Evolutionary conservation across 2,797 vertebrate genomes (phyloP), one percentile per base, ranked within the genome.

Genomic region (Poliocrania exsul): DNA sequence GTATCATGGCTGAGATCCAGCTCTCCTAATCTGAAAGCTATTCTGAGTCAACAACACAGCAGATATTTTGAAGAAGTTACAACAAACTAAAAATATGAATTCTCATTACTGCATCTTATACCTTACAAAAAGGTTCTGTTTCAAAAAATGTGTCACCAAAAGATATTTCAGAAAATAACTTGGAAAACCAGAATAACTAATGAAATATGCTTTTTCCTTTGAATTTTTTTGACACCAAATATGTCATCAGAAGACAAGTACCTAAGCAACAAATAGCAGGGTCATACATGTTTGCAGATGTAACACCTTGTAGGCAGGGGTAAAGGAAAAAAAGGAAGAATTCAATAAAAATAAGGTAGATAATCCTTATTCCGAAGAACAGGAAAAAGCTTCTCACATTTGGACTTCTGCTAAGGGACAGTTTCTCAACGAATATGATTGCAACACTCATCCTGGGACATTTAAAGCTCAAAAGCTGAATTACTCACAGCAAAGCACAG

Each of bases 1-100:
- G 47, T 44, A 71, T 15, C 42, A 37, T 71, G 72, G 81, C 83
- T 53, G 42, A 90, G 66, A 88, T 90, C 75, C 90, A 92, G 67
- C 40, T 91, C 54, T 96, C 16, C 86, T 85, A 37, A 51, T 87
- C 33, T 67, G 49, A 89, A 84, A 93, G 35, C 56, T 75, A 82
- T 81, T 92, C 80, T 77, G 75, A 91, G 37, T 92, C 90, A 95
- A 88, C 72, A 95, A 69, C 19, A 31, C 4, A 2, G 57, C 15
- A 91, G 62, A 91, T 46, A 80, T 79, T 93, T 70, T 74, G 62
- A 51, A 92, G 64, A 62, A 88, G 65, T 62, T 86, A 72, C 24
- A 90, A 61, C 10, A 81, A 90, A 87, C 16, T 46, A 50, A 88
- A 95, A 87, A 35, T 40, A 73, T 3, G 3, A 69, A 74, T 64